phyloP scores from a whole-genome alignment of 1,140 invertebrate species.

The Apis cerana region DNA sequence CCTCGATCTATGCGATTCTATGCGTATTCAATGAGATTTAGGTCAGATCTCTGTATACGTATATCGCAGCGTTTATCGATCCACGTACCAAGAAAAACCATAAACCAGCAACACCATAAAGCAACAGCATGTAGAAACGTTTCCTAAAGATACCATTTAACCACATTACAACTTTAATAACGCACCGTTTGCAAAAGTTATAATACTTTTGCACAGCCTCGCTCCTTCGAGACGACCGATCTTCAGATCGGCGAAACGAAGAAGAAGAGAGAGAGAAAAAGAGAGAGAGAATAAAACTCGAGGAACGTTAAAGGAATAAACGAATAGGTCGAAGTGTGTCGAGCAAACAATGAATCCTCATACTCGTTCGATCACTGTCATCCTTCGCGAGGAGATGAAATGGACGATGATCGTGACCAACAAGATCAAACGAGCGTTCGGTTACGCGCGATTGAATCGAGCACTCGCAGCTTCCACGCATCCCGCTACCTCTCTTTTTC shows the following conservation, averaged over 20 bases:
- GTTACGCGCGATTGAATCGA: slow-evolving; percentile 39
- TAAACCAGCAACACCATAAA: background rate
- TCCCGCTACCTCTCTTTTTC: background rate
- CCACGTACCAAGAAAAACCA: background rate
- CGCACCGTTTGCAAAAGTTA: background rate
- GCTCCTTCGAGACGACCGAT: too few species aligned
- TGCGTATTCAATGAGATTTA: background rate
- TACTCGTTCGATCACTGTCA: slow-evolving; percentile 27
- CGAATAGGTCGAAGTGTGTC: slow-evolving; percentile 1
- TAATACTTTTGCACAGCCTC: background rate
- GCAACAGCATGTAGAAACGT: too few species aligned
- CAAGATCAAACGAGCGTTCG: slow-evolving; percentile 17
- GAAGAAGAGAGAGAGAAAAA: background rate
- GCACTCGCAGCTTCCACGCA: slow-evolving; percentile 5
- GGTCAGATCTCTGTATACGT: background rate
- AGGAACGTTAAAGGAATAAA: background rate
- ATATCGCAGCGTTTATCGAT: background rate
- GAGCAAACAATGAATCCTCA: slow-evolving; percentile 2
- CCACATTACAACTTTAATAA: background rate
- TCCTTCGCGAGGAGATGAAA: slow-evolving; percentile 14
- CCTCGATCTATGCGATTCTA: too few species aligned
- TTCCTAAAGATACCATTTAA: background rate
- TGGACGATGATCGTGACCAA: slow-evolving; percentile 9
- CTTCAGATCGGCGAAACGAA: background rate
- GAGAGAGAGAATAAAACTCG: background rate